Evolutionary conservation across 2,113 vertebrate genomes (phyloP).

Genomic region (Tragelaphus buxtoni): DNA sequence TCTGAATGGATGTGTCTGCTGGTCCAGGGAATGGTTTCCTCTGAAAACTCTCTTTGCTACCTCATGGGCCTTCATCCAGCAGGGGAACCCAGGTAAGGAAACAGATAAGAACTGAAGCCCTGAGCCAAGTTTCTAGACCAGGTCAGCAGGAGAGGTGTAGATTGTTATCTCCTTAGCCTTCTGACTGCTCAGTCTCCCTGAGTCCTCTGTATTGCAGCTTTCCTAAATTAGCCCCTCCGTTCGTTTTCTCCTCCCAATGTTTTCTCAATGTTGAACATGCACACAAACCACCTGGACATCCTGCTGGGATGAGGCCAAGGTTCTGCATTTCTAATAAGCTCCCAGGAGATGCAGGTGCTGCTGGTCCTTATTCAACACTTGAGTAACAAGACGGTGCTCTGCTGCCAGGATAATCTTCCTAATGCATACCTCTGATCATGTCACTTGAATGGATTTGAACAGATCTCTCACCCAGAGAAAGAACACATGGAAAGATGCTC

Average conservation of each 20-base stretch:
- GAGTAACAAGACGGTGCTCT: neutral
- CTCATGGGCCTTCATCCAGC: neutral
- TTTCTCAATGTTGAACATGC: neutral
- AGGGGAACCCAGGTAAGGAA: neutral
- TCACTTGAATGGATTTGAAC: neutral
- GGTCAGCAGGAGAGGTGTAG: neutral
- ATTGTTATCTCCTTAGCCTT: neutral
- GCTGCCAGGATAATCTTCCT: neutral
- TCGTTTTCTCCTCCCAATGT: neutral
- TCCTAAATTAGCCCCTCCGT: neutral
- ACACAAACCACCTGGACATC: neutral
- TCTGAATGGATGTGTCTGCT: neutral
- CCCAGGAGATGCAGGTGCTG: neutral
- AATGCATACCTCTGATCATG: neutral
- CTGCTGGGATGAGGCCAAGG: neutral
- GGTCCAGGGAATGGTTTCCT: neutral
- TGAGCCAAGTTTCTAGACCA: neutral
- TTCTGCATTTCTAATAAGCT: neutral
- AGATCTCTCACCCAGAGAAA: neutral
- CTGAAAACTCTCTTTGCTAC: neutral
- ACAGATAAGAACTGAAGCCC: neutral
- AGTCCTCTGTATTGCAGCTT: neutral
- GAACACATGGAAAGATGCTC: neutral
- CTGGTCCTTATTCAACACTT: neutral
- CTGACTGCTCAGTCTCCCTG: neutral